Evolutionary conservation across 64 coral and sea anemone genomes (phyloP), one percentile per base, ranked within the genome.

Genomic region (Anthopleura sola): DNA sequence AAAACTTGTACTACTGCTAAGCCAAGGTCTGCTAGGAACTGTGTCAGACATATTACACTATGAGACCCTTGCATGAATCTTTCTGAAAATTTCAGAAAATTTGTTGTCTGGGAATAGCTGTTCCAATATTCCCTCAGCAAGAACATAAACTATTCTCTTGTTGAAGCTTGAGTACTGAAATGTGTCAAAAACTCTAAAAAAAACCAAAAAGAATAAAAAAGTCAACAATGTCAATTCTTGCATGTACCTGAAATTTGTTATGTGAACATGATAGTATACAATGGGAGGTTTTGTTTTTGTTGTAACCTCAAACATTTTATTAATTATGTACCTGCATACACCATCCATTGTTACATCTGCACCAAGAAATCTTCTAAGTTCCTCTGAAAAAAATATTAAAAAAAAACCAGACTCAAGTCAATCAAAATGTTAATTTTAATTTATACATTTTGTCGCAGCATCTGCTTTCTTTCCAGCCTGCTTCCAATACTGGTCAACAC

Each of bases 61-160:
- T 53, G 76, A 78, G 17, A 44, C 24, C 64, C 88, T 92, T 20
- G 95, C 89, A 80, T 98, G 95, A 75, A 98, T 88, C 69, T 98
- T 98, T 17, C 80, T 86, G 40, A 98, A 98, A 76, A 98, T 94
- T 75, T 89, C 92, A 3, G 93, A 89, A 60, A 98, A 98, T 78
- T 98, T 98, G 81, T 98, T 98, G 55, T 98, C 88, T 36, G 95
- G 95, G 56, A 98, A 98, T 0, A 98, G 86, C 51, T 88, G 87
- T 75, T 98, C 95, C 6, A 98, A 78, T 20, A 98, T 94, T 80
- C 95, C 95, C 84, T 98, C 95, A 16, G 82, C 86, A 15, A 98
- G 51, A 6, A 94, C 89, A 74, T 98, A 98, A 40, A 98, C 78
- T 56, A 98, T 56, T 17, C 95, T 82, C 33, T 94, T 98, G 86